Base-by-base conservation (phyloP, 64 coral and sea anemone genomes). In the Astreopora myriophthalma region DNA sequence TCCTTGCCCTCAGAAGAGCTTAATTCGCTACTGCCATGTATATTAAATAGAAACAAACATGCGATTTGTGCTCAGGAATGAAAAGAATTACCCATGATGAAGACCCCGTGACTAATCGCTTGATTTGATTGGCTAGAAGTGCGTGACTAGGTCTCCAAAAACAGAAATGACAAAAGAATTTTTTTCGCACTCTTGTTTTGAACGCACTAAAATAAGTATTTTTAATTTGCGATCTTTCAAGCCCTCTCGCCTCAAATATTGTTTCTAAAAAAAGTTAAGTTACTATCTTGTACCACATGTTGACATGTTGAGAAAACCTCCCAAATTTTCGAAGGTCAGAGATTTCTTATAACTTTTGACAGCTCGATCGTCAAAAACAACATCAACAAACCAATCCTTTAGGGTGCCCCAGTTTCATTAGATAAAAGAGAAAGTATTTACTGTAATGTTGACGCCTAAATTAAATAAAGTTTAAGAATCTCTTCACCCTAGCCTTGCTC, bases 1-100 rank as follows among this genome's bases (percentile, higher is more conserved):
- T 82, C 62, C 38, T 79, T 82, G 19, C 34, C 74, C 31, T 65
- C 42, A 77, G 12, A 70, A 55, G 7, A 91, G 67, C 48, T 82
- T 27, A 86, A 24, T 83, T 63, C 20, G 57, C 0, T 8, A 13
- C 52, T 25, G 20, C 79, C 57, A 63, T 64, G 31, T 39, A 76
- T n/a, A 55, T 86, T 92, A 92, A 86, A 92, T 92, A 85, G 90
- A 92, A 92, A 92, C 90, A 92, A 92, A 92, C 70, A 92, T 39
- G 33, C 30, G 68, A 75, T 92, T 92, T 92, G 83, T 92, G 90
- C 84, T 86, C 13, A 86, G 90, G 90, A 92, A 92, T 92, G 90
- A 92, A 69, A 86, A 76, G 79, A 83, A 83, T 83, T 83, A 83
- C 55, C 23, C 32, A 83, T 83, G 79, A 83, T 33, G 79, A 62